Base-by-base conservation (phyloP, 2,888 invertebrate genomes). In the Laspeyria flexula region DNA sequence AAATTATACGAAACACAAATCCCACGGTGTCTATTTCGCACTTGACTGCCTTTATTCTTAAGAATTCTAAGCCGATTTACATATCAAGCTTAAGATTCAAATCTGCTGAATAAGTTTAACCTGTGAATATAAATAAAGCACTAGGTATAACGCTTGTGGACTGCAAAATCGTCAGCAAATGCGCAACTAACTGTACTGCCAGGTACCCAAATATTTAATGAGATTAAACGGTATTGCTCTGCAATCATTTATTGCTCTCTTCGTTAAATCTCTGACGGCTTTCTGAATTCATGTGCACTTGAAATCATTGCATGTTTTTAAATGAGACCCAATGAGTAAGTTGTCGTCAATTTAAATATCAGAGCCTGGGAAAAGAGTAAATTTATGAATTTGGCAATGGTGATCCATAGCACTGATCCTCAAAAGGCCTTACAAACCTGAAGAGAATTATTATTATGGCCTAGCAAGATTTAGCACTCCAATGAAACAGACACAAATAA, bases 71-170 rank as follows among this genome's bases (percentile, higher is more conserved):
- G 60, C 67, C 68, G 59, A 81, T 81, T 80, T 79, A 75, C 79
- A 79, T 81, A 77, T 66, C 62, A 71, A 77, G 74, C 70, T 77
- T 75, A 73, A 75, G 79, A 83, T 83, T 79, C 72, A 76, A 80
- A 83, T 80, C 78, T 77, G 66, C 62, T 73, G 77, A 79, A 79
- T 79, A 79, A 79, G 75, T 74, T 73, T 74, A 81, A 77, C 77
- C 71, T 66, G 77, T 82, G 81, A 81, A 83, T 81, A 77, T 76
- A 79, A 83, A 82, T 80, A 73, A 81, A 80, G 76, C 73, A 70
- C 77, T 79, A 77, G 73, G 65, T 70, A 73, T 75, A 77, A 81
- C 82, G 82, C 69, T 63, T 49, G 51, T 51, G 54, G 81, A 81
- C 78, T 82, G 75, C 75, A 71, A 81, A 81, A 68, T 76, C 65